phyloP scores from a whole-genome alignment of 1,140 invertebrate genomes.

The Mizuhopecten yessoensis region DNA sequence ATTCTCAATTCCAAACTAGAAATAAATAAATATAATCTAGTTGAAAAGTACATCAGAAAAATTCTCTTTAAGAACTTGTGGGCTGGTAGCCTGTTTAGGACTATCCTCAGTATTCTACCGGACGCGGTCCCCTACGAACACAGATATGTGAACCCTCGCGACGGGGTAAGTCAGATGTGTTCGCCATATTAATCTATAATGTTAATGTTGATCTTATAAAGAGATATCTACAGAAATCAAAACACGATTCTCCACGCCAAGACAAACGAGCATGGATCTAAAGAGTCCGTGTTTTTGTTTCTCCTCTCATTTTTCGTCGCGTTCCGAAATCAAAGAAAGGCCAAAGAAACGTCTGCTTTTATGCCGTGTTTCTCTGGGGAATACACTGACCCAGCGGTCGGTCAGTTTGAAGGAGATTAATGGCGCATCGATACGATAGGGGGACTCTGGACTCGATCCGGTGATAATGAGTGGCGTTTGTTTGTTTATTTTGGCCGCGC shows the following conservation, averaged over 20 bases:
- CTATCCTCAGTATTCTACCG: neutral
- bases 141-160: neutral
- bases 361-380: neutral
- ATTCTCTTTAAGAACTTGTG: no score
- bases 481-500: constrained; percentile 32
- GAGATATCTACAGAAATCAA: neutral
- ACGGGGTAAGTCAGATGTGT: neutral
- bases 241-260: constrained; percentile 25
- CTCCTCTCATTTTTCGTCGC: constrained; percentile 31
- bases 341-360: neutral
- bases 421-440: neutral
- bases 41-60: no score
- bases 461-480: neutral
- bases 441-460: neutral
- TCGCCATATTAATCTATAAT: neutral
- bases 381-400: neutral
- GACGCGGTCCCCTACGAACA: no score
- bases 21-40: no score
- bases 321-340: constrained; percentile 26
- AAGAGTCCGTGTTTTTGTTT: neutral
- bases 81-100: no score
- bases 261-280: constrained; percentile 22
- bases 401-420: constrained; percentile 26
- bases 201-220: neutral
- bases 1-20: no score